Conservation (phyloP, 2,797 vertebrate species). For the Tadarida brasiliensis region DNA sequence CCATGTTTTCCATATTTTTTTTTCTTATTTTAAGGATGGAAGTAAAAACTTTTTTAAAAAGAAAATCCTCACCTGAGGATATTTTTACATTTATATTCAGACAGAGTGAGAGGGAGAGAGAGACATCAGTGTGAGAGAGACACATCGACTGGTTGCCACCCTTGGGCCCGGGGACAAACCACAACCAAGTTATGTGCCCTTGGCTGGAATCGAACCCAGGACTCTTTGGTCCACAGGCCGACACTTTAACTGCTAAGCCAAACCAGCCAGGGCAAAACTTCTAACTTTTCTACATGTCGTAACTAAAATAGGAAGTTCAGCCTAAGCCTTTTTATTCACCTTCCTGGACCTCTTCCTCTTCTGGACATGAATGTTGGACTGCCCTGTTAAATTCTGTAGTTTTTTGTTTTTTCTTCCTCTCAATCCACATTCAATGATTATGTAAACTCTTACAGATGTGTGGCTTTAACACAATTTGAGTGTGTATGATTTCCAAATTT, state of each 20-base stretch:
- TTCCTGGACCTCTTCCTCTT: not conserved
- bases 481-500: not conserved
- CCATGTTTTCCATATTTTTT: not conserved
- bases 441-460: not conserved
- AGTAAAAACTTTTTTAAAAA: not conserved
- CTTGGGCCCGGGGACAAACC: too few species aligned
- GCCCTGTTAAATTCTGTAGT: not conserved
- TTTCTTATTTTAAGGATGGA: not conserved
- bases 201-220: too few species aligned
- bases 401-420: not conserved
- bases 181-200: too few species aligned
- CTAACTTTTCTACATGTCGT: not conserved
- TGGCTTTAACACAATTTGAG: not conserved
- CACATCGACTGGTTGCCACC: too few species aligned
- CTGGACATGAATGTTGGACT: not conserved
- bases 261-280: not conserved
- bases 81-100: too few species aligned
- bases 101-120: too few species aligned
- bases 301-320: not conserved
- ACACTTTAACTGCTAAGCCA: too few species aligned
- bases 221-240: too few species aligned
- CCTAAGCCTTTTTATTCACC: not conserved
- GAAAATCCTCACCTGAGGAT: too few species aligned
- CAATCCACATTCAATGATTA: not conserved
- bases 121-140: too few species aligned